Evolutionary conservation across 2,113 vertebrate genomes (phyloP).

Genomic region (Chaetorhynchus papuensis): DNA sequence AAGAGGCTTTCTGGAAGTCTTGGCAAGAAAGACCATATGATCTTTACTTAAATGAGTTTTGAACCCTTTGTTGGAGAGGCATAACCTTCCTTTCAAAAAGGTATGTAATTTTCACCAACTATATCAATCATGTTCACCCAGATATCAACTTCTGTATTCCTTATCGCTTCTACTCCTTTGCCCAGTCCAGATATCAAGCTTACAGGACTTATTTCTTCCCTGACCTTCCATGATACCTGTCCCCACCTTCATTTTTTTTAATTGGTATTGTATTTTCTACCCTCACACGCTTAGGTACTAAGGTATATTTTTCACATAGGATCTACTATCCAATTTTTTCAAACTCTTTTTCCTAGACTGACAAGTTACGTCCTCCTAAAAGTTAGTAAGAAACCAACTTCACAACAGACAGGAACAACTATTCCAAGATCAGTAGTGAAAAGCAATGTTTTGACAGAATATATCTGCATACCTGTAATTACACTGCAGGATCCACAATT

Average conservation of each 20-base stretch:
- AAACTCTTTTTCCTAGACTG: not conserved
- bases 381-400: not conserved
- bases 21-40: not conserved
- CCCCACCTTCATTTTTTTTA: not conserved
- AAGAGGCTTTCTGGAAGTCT: not conserved
- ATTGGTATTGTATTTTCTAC: not conserved
- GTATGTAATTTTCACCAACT: not conserved
- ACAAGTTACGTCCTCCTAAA: not conserved
- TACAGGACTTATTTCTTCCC: not conserved
- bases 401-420: not conserved
- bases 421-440: not conserved
- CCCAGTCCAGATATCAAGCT: not conserved
- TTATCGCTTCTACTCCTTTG: not conserved
- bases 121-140: not conserved
- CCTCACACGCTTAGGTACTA: not conserved
- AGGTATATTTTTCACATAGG: not conserved
- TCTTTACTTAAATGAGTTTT: not conserved
- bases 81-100: not conserved
- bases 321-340: not conserved
- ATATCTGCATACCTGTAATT: not conserved
- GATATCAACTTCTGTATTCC: not conserved
- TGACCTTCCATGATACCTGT: not conserved
- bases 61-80: not conserved
- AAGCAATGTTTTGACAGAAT: slow-evolving; percentile 1
- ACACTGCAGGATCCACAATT: not conserved